Conservation (phyloP, 2,113 vertebrate genomes). For the Gnathonemus longibarbis region DNA sequence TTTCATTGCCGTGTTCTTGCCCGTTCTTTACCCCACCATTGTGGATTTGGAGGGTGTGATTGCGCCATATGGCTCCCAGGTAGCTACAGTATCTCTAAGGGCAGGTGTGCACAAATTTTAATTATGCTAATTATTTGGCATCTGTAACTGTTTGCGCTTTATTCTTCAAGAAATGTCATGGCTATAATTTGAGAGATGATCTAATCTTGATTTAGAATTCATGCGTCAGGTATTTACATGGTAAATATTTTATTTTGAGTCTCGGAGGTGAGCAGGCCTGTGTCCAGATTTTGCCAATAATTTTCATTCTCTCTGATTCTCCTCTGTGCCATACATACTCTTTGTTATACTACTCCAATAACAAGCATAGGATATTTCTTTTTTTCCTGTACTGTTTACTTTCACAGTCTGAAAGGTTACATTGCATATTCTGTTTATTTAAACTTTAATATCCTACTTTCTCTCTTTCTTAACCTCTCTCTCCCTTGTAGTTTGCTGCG, state of each 20-base stretch:
- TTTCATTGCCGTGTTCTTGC: not conserved
- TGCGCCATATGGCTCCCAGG: too few species aligned
- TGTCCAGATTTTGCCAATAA: conserved; percentile 9
- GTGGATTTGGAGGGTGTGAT: not conserved
- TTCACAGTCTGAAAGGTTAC: conserved; percentile 25
- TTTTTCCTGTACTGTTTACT: conserved; percentile 13
- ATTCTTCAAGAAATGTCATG: not conserved
- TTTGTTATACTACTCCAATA: not conserved
- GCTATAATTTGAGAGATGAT: not conserved
- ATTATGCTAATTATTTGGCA: not conserved
- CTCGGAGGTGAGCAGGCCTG: not conserved
- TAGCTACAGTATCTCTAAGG: not conserved
- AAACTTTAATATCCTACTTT: conserved; percentile 56
- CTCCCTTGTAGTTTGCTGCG: conserved; percentile 69
- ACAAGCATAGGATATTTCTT: conserved; percentile 13
- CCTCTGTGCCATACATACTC: not conserved
- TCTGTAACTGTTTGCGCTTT: not conserved
- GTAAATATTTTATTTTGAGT: conserved; percentile 9
- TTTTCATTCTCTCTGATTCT: conserved; percentile 13
- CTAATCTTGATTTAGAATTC: not conserved
- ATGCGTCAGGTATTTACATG: not conserved
- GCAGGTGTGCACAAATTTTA: not conserved
- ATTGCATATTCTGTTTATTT: conserved; percentile 44
- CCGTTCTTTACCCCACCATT: not conserved
- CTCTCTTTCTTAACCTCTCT: conserved; percentile 22